Evolutionary conservation across 2,113 vertebrate species (phyloP), one percentile per base, ranked within the genome.

Genomic region (Phyllostomus discolor): DNA sequence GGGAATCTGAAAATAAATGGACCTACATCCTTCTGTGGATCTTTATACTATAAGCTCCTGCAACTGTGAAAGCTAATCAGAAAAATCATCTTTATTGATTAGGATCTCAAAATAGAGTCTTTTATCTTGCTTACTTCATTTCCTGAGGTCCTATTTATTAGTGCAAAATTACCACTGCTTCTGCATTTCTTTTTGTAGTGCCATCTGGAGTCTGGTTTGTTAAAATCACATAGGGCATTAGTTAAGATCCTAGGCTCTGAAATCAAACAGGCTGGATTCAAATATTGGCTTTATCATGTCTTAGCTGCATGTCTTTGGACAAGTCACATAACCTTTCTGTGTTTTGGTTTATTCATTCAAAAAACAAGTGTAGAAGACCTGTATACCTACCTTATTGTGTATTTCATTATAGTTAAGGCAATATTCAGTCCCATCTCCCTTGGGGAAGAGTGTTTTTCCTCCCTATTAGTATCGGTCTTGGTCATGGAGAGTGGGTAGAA

Each of bases 51-150:
- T 76, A 94, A 76, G 82, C 79, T 95, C 33, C 38, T 95, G 50
- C 20, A 90, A 59, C 57, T 41, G 84, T 90, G 50, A 91, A 95
- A 95, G 52, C 84, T 82, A 96, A 80, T 75, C 41, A 95, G 73
- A 82, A 97, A 96, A 96, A 79, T 80, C 43, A 7, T 94, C 94
- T 70, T 33, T 96, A 98, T 97, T 96, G 95, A 98, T 95, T 95
- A 97, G 93, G 62, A 94, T 62, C 94, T 97, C 70, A 96, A 97
- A 97, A 96, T 94, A 95, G 59, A 95, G 83, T 70, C 82, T 78
- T 97, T 94, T 90, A 76, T 72, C 80, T 95, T 95, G 59, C 16
- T 41, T 86, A 28, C 12, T 66, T 94, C 76, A 93, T 94, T 84
- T 80, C 69, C 46, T 84, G 15, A 8, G 38, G 43, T 75, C 52